phyloP scores from a whole-genome alignment of 2,888 invertebrate species.

The Elaeidobius kamerunicus region DNA sequence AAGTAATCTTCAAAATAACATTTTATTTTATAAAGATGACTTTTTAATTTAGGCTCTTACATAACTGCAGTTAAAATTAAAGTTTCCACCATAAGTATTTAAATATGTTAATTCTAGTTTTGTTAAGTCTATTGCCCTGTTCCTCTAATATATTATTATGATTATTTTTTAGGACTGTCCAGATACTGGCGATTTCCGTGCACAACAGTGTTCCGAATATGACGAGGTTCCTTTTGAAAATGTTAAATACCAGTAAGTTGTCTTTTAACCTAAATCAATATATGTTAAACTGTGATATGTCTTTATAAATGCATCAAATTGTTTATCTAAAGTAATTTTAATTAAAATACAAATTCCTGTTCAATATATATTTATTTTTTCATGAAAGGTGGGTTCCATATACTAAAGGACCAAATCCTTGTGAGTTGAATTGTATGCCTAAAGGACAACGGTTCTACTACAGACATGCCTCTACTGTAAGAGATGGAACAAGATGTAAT shows the following conservation, averaged over 20 bases:
- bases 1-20: too few species aligned
- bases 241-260: constrained; percentile 71
- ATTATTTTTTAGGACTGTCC: constrained; percentile 68
- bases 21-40: too few species aligned
- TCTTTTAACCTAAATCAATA: neutral
- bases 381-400: constrained; percentile 81
- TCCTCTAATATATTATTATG: too few species aligned
- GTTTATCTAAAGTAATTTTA: too few species aligned
- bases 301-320: neutral
- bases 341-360: too few species aligned
- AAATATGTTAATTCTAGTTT: too few species aligned
- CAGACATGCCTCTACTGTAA: constrained; percentile 74
- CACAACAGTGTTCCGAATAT: constrained; percentile 85
- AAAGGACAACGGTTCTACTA: constrained; percentile 88
- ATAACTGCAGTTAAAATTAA: too few species aligned
- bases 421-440: constrained; percentile 96
- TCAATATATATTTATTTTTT: neutral
- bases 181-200: constrained; percentile 75
- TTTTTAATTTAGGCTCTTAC: too few species aligned
- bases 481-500: constrained; percentile 81
- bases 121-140: too few species aligned
- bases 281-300: neutral
- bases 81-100: too few species aligned
- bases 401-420: constrained; percentile 82
- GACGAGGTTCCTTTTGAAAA: constrained; percentile 80